Percentiles rank a stretch among this genome's conserved stretches.
These are phyloP conservation scores for Apodemus agrarius DNA, from an alignment of 2,797 vertebrate species.

Conservation along the genomic window DNA sequence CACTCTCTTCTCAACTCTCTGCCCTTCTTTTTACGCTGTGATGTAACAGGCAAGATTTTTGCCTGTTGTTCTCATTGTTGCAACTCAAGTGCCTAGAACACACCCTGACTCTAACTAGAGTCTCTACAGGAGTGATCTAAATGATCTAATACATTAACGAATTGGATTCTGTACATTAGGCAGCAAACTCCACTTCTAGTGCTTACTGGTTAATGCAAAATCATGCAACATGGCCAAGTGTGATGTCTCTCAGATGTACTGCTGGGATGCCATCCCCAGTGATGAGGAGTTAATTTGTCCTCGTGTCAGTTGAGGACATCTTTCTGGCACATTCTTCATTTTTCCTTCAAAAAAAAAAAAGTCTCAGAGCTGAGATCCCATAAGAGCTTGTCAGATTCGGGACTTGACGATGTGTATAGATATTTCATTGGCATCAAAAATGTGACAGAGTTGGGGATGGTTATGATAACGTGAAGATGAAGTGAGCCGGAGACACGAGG, in stretches of 20 bases:
- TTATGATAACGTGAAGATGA: constrained; percentile 40
- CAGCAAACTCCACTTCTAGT: not conserved
- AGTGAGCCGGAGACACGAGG: constrained; percentile 20
- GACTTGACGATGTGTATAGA: constrained; percentile 68
- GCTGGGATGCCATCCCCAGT: not conserved
- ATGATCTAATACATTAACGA: not conserved
- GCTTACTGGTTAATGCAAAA: not conserved
- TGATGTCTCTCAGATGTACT: not conserved
- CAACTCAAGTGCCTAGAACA: not conserved
- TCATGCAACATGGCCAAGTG: not conserved
- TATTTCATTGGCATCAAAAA: constrained; percentile 72
- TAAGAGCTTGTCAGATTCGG: constrained; percentile 70
- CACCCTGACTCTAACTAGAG: not conserved
- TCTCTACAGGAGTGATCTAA: not conserved
- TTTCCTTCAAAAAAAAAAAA: constrained; percentile 67
- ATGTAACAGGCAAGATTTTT: not conserved
- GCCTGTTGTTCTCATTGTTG: not conserved
- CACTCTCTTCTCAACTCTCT: not conserved
- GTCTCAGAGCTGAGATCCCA: constrained; percentile 58
- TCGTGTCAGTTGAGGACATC: constrained; percentile 60
- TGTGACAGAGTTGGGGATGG: constrained; percentile 63
- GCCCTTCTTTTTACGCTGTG: not conserved
- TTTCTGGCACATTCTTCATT: constrained; percentile 51
- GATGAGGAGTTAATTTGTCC: constrained; percentile 39
- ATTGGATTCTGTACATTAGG: not conserved